Evolutionary conservation across 2,888 invertebrate genomes (phyloP).

Genomic region (Brachynemurus nebulosus): DNA sequence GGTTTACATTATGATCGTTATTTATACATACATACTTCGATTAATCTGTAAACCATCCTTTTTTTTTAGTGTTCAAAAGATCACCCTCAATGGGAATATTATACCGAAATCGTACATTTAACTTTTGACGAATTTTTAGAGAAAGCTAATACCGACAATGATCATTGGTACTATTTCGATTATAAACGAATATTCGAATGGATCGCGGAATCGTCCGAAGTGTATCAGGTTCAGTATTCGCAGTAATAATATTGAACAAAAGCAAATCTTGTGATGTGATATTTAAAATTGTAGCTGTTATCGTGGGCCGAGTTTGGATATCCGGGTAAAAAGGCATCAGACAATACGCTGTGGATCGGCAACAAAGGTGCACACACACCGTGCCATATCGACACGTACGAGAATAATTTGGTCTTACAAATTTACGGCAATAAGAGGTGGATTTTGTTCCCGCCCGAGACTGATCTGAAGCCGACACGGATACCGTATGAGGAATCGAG

Average conservation of each 20-base stretch:
- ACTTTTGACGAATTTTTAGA: conserved; percentile 49
- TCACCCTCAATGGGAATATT: conserved; percentile 70
- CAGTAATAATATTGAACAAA: conserved; percentile 21
- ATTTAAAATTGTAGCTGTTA: conserved; percentile 29
- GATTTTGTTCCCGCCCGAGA: conserved; percentile 77
- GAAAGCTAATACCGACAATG: conserved; percentile 24
- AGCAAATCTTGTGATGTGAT: conserved; percentile 16
- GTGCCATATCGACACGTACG: conserved; percentile 89
- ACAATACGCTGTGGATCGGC: conserved; percentile 82
- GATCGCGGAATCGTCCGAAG: conserved; percentile 41
- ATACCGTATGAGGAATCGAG: conserved; percentile 96
- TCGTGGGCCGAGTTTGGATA: conserved; percentile 62
- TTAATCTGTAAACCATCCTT: too few relatives aligned
- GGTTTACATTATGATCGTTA: not conserved
- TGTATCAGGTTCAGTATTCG: conserved; percentile 31
- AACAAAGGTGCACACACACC: conserved; percentile 80
- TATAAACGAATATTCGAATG: conserved; percentile 67
- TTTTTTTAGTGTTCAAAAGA: not conserved
- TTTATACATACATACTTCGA: not conserved
- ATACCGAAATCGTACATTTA: conserved; percentile 42
- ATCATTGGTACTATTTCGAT: conserved; percentile 70
- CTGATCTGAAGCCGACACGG: conserved; percentile 61
- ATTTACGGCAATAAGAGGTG: conserved; percentile 82
- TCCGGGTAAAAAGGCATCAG: conserved; percentile 43
- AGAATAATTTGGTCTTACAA: conserved; percentile 85